Percentiles rank a stretch among this genome's conserved stretches.
phyloP scores from a whole-genome alignment of 2,888 invertebrate species.

The Ectemnius cavifrons region DNA sequence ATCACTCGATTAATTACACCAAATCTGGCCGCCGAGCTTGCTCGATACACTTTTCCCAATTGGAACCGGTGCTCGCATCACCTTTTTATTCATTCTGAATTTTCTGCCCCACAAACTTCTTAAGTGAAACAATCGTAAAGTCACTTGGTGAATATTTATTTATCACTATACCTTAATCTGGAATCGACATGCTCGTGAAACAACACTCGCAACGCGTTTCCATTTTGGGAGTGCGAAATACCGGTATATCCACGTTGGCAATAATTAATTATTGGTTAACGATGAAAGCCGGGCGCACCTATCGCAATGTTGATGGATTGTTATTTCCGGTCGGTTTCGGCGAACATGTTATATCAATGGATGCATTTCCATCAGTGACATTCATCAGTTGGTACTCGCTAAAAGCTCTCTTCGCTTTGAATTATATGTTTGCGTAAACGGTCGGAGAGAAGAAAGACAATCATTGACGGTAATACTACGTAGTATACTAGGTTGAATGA shows the following conservation, averaged over 20 bases:
- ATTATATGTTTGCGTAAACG: slow-evolving; percentile 17
- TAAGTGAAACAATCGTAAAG: too few relatives aligned
- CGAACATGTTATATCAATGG: slow-evolving; percentile 31
- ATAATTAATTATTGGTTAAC: slow-evolving; percentile 73
- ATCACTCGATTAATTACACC: background rate
- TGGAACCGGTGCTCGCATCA: too few relatives aligned
- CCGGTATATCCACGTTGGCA: slow-evolving; percentile 14
- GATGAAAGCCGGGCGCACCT: slow-evolving; percentile 55
- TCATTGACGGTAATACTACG: background rate
- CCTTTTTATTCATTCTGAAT: too few relatives aligned
- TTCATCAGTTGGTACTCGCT: slow-evolving; percentile 29
- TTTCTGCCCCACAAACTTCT: too few relatives aligned
- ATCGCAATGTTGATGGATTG: slow-evolving; percentile 67
- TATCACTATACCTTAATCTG: too few relatives aligned
- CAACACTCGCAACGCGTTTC: too few relatives aligned
- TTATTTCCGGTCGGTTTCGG: slow-evolving; percentile 59
- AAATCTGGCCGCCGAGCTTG: background rate
- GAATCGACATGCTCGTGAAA: too few relatives aligned
- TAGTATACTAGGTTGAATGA: background rate
- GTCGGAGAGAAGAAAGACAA: background rate
- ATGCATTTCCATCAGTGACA: slow-evolving; percentile 26
- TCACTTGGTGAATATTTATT: too few relatives aligned
- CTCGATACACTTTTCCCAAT: background rate
- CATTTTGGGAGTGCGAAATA: too few relatives aligned
- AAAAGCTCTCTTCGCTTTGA: slow-evolving; percentile 13